Evolutionary conservation across 1,140 invertebrate genomes (phyloP).

Genomic region (Psilanteris sp.): DNA sequence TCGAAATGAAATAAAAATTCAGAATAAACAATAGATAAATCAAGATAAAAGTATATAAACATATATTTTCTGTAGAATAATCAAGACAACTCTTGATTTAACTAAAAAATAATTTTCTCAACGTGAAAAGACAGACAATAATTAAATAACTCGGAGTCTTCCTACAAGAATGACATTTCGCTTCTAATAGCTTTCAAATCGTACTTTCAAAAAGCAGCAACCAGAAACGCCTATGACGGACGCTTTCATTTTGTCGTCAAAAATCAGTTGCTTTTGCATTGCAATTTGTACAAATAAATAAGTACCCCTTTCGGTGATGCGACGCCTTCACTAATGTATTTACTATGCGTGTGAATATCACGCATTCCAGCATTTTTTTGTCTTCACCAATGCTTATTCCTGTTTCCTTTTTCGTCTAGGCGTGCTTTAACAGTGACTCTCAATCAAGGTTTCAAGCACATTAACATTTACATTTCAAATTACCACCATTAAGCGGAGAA

Average conservation of each 20-base stretch:
- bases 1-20: too few species aligned
- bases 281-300: slow-evolving; percentile 18
- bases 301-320: background rate
- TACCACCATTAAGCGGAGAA: slow-evolving; percentile 12
- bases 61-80: too few species aligned
- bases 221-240: background rate
- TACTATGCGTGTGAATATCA: slow-evolving; percentile 39
- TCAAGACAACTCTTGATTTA: too few species aligned
- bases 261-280: slow-evolving; percentile 32
- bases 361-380: slow-evolving; percentile 28
- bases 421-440: slow-evolving; percentile 38
- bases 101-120: too few species aligned
- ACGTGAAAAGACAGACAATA: too few species aligned
- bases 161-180: background rate
- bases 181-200: slow-evolving; percentile 20
- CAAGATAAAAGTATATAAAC: too few species aligned
- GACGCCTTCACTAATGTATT: slow-evolving; percentile 19
- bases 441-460: slow-evolving; percentile 38
- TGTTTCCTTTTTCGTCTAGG: slow-evolving; percentile 57
- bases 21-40: too few species aligned
- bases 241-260: slow-evolving; percentile 14
- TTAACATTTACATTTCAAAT: slow-evolving; percentile 53
- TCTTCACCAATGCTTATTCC: slow-evolving; percentile 50
- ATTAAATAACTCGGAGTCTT: too few species aligned
- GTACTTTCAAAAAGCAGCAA: slow-evolving; percentile 16